Percentiles rank a stretch among this genome's conserved stretches.
These are phyloP conservation scores for Florisuga fusca DNA, from an alignment of 2,797 vertebrate species.

Conservation along the genomic window DNA sequence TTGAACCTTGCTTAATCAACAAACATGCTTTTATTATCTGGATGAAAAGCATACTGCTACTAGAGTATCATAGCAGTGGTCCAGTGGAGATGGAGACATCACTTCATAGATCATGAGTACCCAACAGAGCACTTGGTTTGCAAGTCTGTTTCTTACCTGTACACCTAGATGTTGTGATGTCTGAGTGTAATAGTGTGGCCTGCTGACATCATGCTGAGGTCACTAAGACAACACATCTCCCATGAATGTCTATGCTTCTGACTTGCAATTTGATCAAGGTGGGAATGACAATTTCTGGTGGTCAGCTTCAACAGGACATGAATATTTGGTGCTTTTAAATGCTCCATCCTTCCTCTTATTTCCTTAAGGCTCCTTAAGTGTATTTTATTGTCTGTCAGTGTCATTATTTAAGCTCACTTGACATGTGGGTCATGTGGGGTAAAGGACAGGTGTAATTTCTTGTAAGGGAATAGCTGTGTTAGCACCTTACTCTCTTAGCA, in stretches of 20 bases:
- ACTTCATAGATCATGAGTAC: no score
- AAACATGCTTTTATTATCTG: background rate
- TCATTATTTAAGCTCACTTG: background rate
- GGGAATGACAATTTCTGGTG: background rate
- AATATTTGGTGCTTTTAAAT: background rate
- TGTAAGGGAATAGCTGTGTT: background rate
- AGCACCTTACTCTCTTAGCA: background rate
- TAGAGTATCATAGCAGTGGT: background rate
- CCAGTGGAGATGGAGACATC: no score
- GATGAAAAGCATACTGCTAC: background rate
- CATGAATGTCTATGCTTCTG: background rate
- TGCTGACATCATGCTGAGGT: background rate
- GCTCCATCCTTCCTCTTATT: background rate
- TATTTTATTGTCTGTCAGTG: background rate
- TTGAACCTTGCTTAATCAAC: background rate
- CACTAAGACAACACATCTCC: background rate
- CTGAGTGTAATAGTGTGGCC: background rate
- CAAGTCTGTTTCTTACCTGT: background rate
- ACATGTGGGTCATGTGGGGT: background rate
- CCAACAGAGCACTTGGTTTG: no score
- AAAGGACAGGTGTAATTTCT: background rate
- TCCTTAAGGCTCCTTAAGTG: background rate
- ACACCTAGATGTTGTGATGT: background rate
- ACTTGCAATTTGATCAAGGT: background rate
- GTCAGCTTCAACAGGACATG: background rate